Evolutionary conservation across 2,113 vertebrate species (phyloP).

Genomic region (Arizona elegans): DNA sequence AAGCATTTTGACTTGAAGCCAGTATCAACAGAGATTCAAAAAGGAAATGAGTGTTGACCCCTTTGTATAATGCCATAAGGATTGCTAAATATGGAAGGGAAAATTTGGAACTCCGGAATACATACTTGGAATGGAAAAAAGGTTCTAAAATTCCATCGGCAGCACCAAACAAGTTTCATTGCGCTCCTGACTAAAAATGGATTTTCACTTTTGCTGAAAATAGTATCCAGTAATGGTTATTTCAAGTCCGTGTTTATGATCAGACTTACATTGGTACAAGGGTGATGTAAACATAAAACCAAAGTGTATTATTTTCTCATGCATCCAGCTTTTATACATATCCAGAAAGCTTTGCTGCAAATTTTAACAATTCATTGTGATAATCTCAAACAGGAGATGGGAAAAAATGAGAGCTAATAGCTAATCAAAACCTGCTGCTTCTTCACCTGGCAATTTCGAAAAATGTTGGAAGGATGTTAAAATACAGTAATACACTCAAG

Average conservation of each 20-base stretch:
- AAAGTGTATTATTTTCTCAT: background rate
- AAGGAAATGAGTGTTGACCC: slow-evolving; percentile 1
- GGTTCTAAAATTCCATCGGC: slow-evolving; percentile 17
- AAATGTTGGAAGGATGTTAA: background rate
- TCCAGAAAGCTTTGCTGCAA: background rate
- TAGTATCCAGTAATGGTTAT: background rate
- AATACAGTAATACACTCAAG: background rate
- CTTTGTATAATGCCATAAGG: slow-evolving; percentile 12
- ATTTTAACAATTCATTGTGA: background rate
- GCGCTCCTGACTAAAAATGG: background rate
- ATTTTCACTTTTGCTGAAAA: background rate
- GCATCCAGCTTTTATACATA: background rate
- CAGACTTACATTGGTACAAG: slow-evolving; percentile 11
- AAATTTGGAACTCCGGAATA: background rate
- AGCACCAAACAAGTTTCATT: slow-evolving; percentile 19
- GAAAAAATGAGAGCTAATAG: background rate
- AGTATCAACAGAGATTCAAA: slow-evolving; percentile 23
- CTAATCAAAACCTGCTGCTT: background rate
- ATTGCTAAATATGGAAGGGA: slow-evolving; percentile 26
- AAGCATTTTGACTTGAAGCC: background rate
- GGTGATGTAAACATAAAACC: background rate
- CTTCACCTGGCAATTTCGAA: background rate
- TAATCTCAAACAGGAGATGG: background rate
- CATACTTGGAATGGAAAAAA: slow-evolving; percentile 5
- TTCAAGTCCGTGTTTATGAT: slow-evolving; percentile 7